Percentiles rank a stretch among this genome's conserved stretches.
These are phyloP conservation scores for Xiphophorus maculatus DNA, from an alignment of 2,113 vertebrate genomes.

Conservation along the genomic window DNA sequence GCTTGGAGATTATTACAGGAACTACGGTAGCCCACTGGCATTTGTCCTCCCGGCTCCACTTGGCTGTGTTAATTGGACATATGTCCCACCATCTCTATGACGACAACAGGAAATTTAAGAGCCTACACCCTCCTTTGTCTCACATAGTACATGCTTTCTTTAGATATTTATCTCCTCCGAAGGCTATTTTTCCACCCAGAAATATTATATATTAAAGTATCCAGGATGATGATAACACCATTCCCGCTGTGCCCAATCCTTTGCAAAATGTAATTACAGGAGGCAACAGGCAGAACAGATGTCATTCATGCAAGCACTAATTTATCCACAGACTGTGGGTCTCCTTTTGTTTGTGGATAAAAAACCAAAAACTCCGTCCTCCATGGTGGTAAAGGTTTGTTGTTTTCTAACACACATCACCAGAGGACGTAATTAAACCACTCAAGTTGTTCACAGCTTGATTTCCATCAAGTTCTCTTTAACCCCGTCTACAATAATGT, in stretches of 20 bases:
- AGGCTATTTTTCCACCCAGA: neutral
- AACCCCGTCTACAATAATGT: slow-evolving; percentile 25
- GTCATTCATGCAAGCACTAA: slow-evolving; percentile 28
- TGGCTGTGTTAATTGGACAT: neutral
- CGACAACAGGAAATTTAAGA: neutral
- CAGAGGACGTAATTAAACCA: slow-evolving; percentile 32
- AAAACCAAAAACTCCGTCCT: slow-evolving; percentile 14
- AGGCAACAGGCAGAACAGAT: slow-evolving; percentile 12
- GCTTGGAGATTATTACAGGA: neutral
- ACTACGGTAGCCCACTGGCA: neutral
- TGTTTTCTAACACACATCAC: slow-evolving; percentile 13
- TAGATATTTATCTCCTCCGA: neutral
- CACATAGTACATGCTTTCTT: neutral
- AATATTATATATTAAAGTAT: slow-evolving; percentile 1
- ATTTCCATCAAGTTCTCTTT: slow-evolving; percentile 31
- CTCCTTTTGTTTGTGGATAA: slow-evolving; percentile 36
- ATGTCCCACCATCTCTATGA: neutral
- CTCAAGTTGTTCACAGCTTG: neutral
- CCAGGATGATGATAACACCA: slow-evolving; percentile 4
- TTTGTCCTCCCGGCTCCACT: neutral
- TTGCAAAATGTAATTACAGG: slow-evolving; percentile 15
- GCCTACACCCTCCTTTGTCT: neutral
- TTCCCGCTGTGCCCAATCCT: neutral
- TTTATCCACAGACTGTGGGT: slow-evolving; percentile 21
- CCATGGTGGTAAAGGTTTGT: neutral